Evolutionary conservation across 2,797 vertebrate genomes (phyloP).

Genomic region (Smutsia temminckii): DNA sequence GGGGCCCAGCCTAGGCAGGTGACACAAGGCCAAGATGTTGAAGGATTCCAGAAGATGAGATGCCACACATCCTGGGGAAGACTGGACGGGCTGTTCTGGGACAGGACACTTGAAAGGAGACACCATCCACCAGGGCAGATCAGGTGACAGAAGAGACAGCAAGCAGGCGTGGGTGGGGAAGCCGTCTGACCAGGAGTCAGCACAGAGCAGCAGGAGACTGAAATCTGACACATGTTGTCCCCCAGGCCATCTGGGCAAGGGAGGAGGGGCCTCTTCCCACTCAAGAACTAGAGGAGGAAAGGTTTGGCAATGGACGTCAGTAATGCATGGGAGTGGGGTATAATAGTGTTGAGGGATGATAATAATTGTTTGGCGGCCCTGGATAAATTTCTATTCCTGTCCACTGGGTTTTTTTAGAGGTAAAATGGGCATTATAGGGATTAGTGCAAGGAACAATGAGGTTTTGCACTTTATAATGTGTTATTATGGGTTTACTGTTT

Average conservation of each 20-base stretch:
- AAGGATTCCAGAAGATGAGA: background rate
- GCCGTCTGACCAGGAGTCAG: background rate
- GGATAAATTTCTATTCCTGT: no score
- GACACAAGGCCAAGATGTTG: background rate
- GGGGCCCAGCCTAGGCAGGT: background rate
- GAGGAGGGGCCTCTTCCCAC: background rate
- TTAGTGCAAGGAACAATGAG: no score
- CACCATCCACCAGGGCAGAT: conserved; percentile 6
- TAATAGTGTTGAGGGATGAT: no score
- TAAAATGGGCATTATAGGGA: no score
- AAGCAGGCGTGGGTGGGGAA: rapidly evolving
- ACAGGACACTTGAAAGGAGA: conserved; percentile 64
- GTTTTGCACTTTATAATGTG: no score
- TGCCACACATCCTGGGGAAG: background rate
- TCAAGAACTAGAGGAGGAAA: background rate
- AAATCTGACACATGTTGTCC: rapidly evolving
- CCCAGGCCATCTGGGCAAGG: background rate
- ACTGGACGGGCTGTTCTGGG: background rate
- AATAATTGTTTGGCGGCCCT: no score
- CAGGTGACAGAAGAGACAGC: background rate
- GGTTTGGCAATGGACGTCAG: background rate
- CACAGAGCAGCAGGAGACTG: background rate
- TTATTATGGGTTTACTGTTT: no score
- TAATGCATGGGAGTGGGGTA: no score
- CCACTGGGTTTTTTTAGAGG: no score